Percentiles rank a stretch among this genome's conserved stretches.
These are phyloP conservation scores for Temnothorax ravouxi DNA, from an alignment of 2,888 invertebrate species.

Conservation along the genomic window DNA sequence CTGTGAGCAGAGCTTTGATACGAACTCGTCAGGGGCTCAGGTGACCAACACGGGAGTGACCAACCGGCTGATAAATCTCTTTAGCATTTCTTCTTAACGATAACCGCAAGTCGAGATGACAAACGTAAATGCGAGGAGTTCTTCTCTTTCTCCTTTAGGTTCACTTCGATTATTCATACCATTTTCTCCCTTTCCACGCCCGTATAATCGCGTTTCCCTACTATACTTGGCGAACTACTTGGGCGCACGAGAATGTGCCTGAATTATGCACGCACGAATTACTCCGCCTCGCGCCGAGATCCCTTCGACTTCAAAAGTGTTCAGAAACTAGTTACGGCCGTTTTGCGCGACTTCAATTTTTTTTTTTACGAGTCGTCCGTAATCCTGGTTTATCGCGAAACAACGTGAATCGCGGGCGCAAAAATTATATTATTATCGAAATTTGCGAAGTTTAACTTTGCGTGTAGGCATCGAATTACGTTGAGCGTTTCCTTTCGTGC, in stretches of 20 bases:
- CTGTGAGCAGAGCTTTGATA: slow-evolving; percentile 29
- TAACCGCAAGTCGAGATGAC: slow-evolving; percentile 59
- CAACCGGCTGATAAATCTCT: slow-evolving; percentile 55
- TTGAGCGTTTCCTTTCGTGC: slow-evolving; percentile 2
- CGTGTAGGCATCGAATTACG: neutral
- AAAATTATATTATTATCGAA: slow-evolving; percentile 7
- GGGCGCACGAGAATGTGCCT: neutral
- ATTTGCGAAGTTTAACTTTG: neutral
- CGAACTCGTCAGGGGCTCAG: slow-evolving; percentile 55
- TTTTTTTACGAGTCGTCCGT: neutral
- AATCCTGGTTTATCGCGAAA: neutral
- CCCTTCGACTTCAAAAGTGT: neutral
- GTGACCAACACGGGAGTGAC: slow-evolving; percentile 48
- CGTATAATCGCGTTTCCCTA: neutral
- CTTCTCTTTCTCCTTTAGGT: neutral
- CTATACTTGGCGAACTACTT: slow-evolving; percentile 4
- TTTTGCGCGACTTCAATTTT: neutral
- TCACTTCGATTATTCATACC: slow-evolving; percentile 32
- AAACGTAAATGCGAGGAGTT: slow-evolving; percentile 28
- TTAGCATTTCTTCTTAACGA: slow-evolving; percentile 54
- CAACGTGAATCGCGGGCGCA: neutral
- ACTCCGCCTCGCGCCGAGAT: neutral
- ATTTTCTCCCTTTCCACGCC: neutral
- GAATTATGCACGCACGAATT: slow-evolving; percentile 37
- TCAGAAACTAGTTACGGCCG: neutral